phyloP scores from a whole-genome alignment of 2,888 invertebrate species.

The Ophioninae sp. region DNA sequence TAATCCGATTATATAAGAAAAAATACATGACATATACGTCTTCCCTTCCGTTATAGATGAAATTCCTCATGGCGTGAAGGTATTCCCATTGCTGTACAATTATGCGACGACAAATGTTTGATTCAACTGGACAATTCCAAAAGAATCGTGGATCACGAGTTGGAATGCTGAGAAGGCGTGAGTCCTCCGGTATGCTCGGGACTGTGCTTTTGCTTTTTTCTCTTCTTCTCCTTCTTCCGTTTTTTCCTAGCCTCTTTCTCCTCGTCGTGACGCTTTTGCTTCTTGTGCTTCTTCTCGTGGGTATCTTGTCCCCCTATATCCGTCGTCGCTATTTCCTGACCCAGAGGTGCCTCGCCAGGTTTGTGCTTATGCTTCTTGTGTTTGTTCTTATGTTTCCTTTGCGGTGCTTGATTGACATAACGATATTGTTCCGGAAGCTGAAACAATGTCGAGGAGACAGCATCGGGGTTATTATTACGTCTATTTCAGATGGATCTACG shows the following conservation, averaged over 20 bases:
- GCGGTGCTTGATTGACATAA: conserved; percentile 94
- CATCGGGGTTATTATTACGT: too few species aligned
- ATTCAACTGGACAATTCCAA: conserved; percentile 47
- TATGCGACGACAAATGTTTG: conserved; percentile 20
- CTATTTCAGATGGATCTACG: too few species aligned
- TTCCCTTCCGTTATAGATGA: background rate
- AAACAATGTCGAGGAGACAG: conserved; percentile 63
- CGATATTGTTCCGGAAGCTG: conserved; percentile 97
- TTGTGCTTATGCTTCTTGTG: conserved; percentile 97
- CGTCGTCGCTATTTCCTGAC: conserved; percentile 88
- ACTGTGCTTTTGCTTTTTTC: conserved; percentile 96
- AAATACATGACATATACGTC: background rate
- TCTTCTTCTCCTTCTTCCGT: conserved; percentile 96
- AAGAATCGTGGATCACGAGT: conserved; percentile 80
- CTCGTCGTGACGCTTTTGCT: conserved; percentile 95
- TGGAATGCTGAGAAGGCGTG: conserved; percentile 84
- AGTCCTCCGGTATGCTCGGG: conserved; percentile 90
- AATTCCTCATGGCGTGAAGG: conserved; percentile 15
- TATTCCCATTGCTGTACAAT: conserved; percentile 33
- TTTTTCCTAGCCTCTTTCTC: conserved; percentile 94
- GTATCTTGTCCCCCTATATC: conserved; percentile 87
- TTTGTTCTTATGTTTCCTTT: conserved; percentile 96
- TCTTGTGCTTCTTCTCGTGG: conserved; percentile 97
- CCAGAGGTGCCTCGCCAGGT: conserved; percentile 89
- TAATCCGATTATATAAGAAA: conserved; percentile 20